Percentiles rank a stretch among this genome's conserved stretches.
phyloP scores from a whole-genome alignment of 1,140 invertebrate genomes.

The Conus ventricosus region DNA sequence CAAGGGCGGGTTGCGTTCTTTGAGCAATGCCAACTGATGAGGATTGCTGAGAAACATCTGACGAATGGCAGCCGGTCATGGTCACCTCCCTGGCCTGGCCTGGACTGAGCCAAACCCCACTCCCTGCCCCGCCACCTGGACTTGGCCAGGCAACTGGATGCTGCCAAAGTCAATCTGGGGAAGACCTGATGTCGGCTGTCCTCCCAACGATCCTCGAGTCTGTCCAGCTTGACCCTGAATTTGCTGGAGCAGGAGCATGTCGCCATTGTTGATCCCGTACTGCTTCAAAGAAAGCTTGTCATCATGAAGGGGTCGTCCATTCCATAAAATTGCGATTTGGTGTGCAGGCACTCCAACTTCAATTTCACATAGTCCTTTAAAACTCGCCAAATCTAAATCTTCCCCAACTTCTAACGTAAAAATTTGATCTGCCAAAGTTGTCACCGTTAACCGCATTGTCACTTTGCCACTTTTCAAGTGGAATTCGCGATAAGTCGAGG shows the following conservation, averaged over 20 bases:
- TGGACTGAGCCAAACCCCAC: background rate
- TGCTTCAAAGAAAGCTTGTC: conserved; percentile 87
- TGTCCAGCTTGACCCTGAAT: conserved; percentile 61
- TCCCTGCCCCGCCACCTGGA: conserved; percentile 48
- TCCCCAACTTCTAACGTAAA: conserved; percentile 93
- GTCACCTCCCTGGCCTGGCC: conserved; percentile 52
- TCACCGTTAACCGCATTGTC: conserved; percentile 93
- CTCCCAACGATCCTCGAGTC: conserved; percentile 14
- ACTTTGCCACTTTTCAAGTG: background rate
- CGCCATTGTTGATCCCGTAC: conserved; percentile 89
- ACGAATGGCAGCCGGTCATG: conserved; percentile 89
- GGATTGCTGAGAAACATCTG: conserved; percentile 95
- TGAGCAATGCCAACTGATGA: conserved; percentile 90
- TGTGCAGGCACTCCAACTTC: conserved; percentile 89
- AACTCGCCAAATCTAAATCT: conserved; percentile 95
- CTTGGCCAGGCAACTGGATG: conserved; percentile 85
- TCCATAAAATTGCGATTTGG: conserved; percentile 90
- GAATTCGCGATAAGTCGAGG: conserved; percentile 19
- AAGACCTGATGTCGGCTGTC: conserved; percentile 13
- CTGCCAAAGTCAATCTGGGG: conserved; percentile 86
- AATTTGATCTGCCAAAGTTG: conserved; percentile 89
- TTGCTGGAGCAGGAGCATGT: conserved; percentile 90
- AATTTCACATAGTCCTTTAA: conserved; percentile 93
- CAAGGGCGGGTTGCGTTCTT: conserved; percentile 94
- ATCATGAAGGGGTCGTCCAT: conserved; percentile 89